Base-by-base conservation (phyloP, 2,797 vertebrate genomes). In the Centroberyx gerrardi region DNA sequence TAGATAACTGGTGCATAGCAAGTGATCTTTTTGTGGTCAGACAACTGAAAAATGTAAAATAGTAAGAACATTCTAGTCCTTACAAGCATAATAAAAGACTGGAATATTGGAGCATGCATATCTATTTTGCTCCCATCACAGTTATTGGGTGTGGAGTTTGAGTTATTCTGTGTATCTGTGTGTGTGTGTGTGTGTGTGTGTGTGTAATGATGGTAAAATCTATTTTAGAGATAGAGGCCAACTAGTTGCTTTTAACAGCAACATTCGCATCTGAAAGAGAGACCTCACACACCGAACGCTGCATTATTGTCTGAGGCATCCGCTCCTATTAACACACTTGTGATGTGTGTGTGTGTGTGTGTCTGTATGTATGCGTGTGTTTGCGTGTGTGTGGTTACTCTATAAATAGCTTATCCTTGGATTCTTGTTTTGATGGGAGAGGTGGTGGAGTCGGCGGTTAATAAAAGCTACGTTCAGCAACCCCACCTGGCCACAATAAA, bases 401-500 rank as follows among this genome's bases (percentile, higher is more conserved):
- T 87, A 86, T 84, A 86, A 89, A 86, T 88, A 88, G 73, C 72
- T 58, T 67, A 49, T 77, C 68, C 31, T 78, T 62, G 72, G 81
- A 88, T 89, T 86, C 86, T 72, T 88, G 81, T 85, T 85, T 87
- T 85, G 80, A 83, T 82, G 83, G 76, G 55, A 67, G 74, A 68
- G 68, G 67, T 67, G 83, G 85, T 59, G 74, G 69, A 89, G 80
- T 65, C 48, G 29, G 72, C 29, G 80, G 76, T 81, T 82, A 78
- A 90, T 87, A 85, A 84, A 86, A 86, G 59, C 67, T 69, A 71
- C 78, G 72, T 87, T 83, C 76, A 85, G 69, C 82, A 84, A 82
- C 76, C 55, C 72, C 83, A 88, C 85, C 85, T 87, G 87, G 74
- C 84, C 86, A 92, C 91, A 92, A 84, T 80, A 90, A 92, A 90